Evolutionary conservation across 2,888 invertebrate genomes (phyloP), one percentile per base, ranked within the genome.

Genomic region (Clistopyga incitator): DNA sequence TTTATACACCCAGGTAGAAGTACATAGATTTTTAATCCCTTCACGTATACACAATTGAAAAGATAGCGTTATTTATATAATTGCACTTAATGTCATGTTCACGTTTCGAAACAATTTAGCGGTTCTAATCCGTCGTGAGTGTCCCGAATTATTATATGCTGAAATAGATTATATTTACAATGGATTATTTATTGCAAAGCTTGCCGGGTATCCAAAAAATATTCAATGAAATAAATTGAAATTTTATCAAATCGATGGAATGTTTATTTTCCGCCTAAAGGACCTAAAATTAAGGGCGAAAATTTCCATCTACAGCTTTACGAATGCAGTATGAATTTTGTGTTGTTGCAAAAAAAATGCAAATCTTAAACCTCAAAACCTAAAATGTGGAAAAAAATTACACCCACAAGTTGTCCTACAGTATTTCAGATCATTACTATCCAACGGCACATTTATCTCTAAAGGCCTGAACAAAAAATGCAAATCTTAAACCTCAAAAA

Each of bases 1-100:
- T 77, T 70, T 70, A 78, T 70, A 78, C 50, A 77, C 78, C 34
- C 54, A 59, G 59, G 61, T 11, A 61, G 38, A 34, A 10, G 20
- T 59, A 4, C 20, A 34, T 20, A 45, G 23, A 23, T 56, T 20
- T 47, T 23, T 15, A 67, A 18, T 29, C 42, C 13, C 42, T 13
- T 38, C 4, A 54, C 64, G 11, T 20, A 54, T 38, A 10, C 20
- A 38, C 38, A 29, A 56, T 45, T 45, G 11, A n/a, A 59, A 4
- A 4, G 4, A 54, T 54, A 25, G 20, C 54, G 15, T 13, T 72
- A 42, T 45, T 59, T 25, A 72, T 45, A 13, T 25, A 11, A 72
- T 71, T 45, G 18, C 29, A 38, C 15, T 15, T 42, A 18, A 23
- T 42, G 15, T 45, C 23, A 56, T 38, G 20, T 71, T 29, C 42